Evolutionary conservation across 2,888 invertebrate genomes (phyloP).

Genomic region (Chamaedrilus cognettii): DNA sequence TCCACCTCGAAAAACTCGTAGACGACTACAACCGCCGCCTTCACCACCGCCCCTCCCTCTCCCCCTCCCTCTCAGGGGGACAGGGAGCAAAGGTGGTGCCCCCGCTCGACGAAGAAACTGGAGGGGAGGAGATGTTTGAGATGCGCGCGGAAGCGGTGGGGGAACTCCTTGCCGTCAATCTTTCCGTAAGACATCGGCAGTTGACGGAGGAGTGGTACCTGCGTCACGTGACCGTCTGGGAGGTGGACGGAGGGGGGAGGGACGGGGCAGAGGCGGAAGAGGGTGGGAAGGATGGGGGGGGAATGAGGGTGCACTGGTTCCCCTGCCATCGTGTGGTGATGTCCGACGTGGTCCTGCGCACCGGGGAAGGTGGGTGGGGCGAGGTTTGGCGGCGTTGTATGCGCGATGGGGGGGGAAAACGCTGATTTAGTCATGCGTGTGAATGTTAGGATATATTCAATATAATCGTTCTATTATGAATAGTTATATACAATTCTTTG

Average conservation of each 20-base stretch:
- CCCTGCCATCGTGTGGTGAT: slow-evolving; percentile 36
- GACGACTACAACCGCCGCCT: too few species aligned
- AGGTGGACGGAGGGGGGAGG: slow-evolving; percentile 6
- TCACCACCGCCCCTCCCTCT: neutral
- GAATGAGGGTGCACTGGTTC: slow-evolving; percentile 26
- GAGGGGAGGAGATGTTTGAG: slow-evolving; percentile 20
- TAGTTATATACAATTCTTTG: neutral
- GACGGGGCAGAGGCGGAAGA: too few species aligned
- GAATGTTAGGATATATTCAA: neutral
- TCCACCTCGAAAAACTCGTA: slow-evolving; percentile 14
- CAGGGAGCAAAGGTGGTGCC: neutral
- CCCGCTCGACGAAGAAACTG: too few species aligned
- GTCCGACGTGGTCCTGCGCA: slow-evolving; percentile 27
- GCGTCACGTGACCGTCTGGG: slow-evolving; percentile 29
- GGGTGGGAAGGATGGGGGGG: too few species aligned
- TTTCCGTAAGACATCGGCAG: slow-evolving; percentile 35
- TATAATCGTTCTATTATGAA: neutral
- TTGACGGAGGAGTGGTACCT: slow-evolving; percentile 38
- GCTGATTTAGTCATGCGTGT: too few species aligned
- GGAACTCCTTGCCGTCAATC: slow-evolving; percentile 31
- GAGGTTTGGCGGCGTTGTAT: too few species aligned
- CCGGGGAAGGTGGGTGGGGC: slow-evolving; percentile 34
- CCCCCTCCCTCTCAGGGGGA: too few species aligned
- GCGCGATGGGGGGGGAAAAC: too few species aligned
- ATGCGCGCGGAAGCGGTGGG: slow-evolving; percentile 33